Percentiles rank a stretch among this genome's conserved stretches.
Conservation (phyloP, 1,140 invertebrate genomes). For the Drosophila serrata region DNA sequence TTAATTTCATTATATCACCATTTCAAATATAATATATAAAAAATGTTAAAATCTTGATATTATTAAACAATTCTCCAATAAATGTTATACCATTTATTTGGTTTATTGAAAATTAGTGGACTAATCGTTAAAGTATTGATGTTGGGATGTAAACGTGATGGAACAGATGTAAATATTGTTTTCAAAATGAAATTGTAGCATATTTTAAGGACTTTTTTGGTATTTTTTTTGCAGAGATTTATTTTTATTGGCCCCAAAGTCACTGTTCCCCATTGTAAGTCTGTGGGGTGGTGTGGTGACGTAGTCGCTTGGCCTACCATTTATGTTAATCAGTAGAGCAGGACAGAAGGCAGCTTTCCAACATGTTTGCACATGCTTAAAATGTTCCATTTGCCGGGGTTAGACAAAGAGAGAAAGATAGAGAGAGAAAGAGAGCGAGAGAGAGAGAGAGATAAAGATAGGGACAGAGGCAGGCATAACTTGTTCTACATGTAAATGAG, state of each 20-base stretch:
- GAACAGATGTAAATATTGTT: too few species aligned
- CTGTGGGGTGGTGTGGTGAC: conserved; percentile 4
- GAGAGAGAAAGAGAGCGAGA: neutral
- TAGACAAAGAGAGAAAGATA: neutral
- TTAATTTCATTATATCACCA: too few species aligned
- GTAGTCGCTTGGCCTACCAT: conserved; percentile 36
- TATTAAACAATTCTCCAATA: too few species aligned
- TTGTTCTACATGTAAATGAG: conserved; percentile 59
- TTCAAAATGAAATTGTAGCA: too few species aligned
- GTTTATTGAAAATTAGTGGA: too few species aligned
- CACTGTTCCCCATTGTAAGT: neutral
- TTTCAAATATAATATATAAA: too few species aligned
- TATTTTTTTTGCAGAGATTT: too few species aligned
- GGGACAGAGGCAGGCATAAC: conserved; percentile 26
- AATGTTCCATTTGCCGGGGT: conserved; percentile 32
- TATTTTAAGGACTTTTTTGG: too few species aligned
- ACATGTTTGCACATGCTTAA: conserved; percentile 49
- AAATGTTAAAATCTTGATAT: too few species aligned
- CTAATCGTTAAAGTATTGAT: too few species aligned
- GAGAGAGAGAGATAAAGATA: neutral
- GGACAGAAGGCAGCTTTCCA: conserved; percentile 10
- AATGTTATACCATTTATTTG: too few species aligned
- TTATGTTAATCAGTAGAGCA: conserved; percentile 53
- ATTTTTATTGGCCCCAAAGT: neutral
- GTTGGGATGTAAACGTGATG: too few species aligned